phyloP scores from a whole-genome alignment of 2,888 invertebrate species.

The Aleiodes testaceus region DNA sequence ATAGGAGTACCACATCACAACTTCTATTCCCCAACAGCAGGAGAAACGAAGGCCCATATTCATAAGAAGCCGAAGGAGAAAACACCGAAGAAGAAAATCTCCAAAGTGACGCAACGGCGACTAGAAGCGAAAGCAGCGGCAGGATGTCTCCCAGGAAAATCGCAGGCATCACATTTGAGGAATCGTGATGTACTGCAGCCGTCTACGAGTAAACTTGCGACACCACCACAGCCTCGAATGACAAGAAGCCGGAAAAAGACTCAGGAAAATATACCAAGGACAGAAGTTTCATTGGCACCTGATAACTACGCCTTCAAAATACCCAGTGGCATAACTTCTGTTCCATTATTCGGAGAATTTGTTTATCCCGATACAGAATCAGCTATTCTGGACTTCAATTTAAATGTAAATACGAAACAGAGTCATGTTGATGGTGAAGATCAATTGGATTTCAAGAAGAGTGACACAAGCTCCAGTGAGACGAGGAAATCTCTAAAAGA shows the following conservation, averaged over 20 bases:
- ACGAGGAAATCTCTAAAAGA: too few species aligned
- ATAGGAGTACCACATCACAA: slow-evolving; percentile 64
- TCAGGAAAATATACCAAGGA: slow-evolving; percentile 2
- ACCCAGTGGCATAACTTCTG: slow-evolving; percentile 65
- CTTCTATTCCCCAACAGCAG: slow-evolving; percentile 57
- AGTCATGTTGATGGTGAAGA: neutral
- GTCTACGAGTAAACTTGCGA: neutral
- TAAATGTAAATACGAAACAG: neutral
- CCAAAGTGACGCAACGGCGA: slow-evolving; percentile 65
- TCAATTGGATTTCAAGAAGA: neutral
- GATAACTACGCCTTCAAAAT: slow-evolving; percentile 75
- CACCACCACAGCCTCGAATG: neutral
- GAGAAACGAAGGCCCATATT: slow-evolving; percentile 38
- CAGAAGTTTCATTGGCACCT: slow-evolving; percentile 67
- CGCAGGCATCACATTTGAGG: neutral
- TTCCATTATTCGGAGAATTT: slow-evolving; percentile 58
- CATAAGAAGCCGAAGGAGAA: slow-evolving; percentile 33
- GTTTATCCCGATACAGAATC: neutral
- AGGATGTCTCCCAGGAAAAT: neutral
- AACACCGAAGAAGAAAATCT: slow-evolving; percentile 54
- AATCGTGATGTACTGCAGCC: neutral
- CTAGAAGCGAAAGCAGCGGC: slow-evolving; percentile 41
- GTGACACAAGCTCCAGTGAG: neutral
- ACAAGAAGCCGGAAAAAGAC: slow-evolving; percentile 14
- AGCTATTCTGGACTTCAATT: neutral